These are phyloP conservation scores for Corythucha ciliata DNA, from an alignment of 2,888 invertebrate species.

Conservation along the genomic window DNA sequence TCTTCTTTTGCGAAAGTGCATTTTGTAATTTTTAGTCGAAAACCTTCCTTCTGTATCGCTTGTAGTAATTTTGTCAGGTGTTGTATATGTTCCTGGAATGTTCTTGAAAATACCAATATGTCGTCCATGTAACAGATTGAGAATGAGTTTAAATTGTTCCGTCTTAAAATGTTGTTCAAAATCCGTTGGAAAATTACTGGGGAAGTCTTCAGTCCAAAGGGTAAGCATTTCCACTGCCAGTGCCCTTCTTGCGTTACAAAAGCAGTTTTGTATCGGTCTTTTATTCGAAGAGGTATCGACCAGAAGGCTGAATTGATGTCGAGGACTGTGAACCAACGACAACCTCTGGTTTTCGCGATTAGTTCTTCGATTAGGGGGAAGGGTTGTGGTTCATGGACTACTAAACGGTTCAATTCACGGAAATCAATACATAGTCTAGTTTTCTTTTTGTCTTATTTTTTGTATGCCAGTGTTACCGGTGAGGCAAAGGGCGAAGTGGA, in stretches of 20 bases:
- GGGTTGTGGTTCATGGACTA: slow-evolving; percentile 23
- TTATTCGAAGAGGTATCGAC: slow-evolving; percentile 28
- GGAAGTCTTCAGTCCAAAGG: slow-evolving; percentile 27
- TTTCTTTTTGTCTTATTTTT: slow-evolving; percentile 6
- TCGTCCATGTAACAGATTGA: slow-evolving; percentile 17
- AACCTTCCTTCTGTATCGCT: slow-evolving; percentile 2
- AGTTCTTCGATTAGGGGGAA: slow-evolving; percentile 25
- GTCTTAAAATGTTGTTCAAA: background rate
- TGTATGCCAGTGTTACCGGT: slow-evolving; percentile 13
- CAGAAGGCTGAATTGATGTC: slow-evolving; percentile 30
- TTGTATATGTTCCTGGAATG: slow-evolving; percentile 3
- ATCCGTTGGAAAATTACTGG: slow-evolving; percentile 4
- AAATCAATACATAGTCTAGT: slow-evolving; percentile 21
- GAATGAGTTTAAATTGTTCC: slow-evolving; percentile 9
- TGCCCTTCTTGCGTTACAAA: slow-evolving; percentile 31
- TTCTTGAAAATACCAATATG: slow-evolving; percentile 8
- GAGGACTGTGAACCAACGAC: slow-evolving; percentile 26
- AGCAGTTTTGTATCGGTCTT: slow-evolving; percentile 33
- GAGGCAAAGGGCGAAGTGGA: slow-evolving; percentile 18
- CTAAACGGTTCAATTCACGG: slow-evolving; percentile 15
- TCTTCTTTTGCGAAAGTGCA: slow-evolving; percentile 7
- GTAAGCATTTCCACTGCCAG: slow-evolving; percentile 4
- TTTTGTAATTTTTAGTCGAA: slow-evolving; percentile 8
- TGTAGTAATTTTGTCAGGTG: background rate
- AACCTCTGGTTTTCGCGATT: slow-evolving; percentile 22